Evolutionary conservation across 2,888 invertebrate species (phyloP).

Genomic region (Lampropteryx suffumata): DNA sequence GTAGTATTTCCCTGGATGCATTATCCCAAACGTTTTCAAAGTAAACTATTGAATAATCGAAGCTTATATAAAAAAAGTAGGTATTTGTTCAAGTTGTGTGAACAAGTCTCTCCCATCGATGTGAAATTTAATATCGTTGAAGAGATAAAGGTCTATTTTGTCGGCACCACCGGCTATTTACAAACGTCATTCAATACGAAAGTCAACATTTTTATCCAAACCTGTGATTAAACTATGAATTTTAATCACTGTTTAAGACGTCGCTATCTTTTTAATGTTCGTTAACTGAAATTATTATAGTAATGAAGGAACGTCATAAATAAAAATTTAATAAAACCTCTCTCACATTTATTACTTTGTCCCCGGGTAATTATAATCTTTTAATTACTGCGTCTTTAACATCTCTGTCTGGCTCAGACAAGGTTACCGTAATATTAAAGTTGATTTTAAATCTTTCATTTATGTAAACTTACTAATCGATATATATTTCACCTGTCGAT

Average conservation of each 20-base stretch:
- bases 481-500: conserved; percentile 5
- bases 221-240: conserved; percentile 42
- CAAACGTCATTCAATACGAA: conserved; percentile 13
- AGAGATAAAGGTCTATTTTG: conserved; percentile 8
- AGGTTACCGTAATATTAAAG: conserved; percentile 1
- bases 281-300: conserved; percentile 34
- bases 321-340: conserved; percentile 21
- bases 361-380: conserved; percentile 20
- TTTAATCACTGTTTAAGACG: conserved; percentile 37
- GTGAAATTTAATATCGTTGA: conserved; percentile 12
- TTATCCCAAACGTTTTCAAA: no score
- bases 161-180: conserved; percentile 18
- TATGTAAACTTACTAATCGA: conserved; percentile 14
- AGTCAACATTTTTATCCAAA: conserved; percentile 18
- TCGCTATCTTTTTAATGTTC: conserved; percentile 41
- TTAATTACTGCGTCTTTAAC: conserved; percentile 15
- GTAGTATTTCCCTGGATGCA: no score
- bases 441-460: conserved; percentile 10
- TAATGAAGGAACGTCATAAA: conserved; percentile 40
- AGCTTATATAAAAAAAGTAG: no score
- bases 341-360: conserved; percentile 25
- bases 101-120: not conserved
- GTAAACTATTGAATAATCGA: no score
- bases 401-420: conserved; percentile 5
- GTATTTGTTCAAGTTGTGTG: conserved; percentile 4